phyloP scores from a whole-genome alignment of 2,888 invertebrate genomes.

The Atethmia centrago region DNA sequence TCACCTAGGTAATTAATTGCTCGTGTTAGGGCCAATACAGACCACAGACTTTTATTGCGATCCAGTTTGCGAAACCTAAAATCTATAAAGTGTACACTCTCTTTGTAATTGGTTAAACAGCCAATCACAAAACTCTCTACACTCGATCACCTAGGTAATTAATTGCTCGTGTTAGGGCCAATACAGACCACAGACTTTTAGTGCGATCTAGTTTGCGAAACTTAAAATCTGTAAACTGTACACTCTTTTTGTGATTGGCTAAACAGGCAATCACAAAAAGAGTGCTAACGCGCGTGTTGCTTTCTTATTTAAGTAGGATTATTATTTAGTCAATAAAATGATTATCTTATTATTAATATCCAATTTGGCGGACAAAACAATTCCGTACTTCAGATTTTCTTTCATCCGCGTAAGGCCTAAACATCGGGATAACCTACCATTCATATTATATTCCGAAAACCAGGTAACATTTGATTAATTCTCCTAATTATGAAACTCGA shows the following conservation, averaged over 20 bases:
- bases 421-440: slow-evolving; percentile 11
- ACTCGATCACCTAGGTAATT: too few species aligned
- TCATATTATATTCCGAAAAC: slow-evolving; percentile 5
- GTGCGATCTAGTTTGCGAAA: too few species aligned
- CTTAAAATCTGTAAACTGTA: too few species aligned
- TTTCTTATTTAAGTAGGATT: not conserved
- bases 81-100: not conserved
- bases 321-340: not conserved
- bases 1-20: slow-evolving; percentile 60
- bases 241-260: too few species aligned
- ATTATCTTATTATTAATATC: not conserved
- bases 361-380: not conserved
- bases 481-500: not conserved
- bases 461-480: not conserved
- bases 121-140: too few species aligned
- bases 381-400: not conserved
- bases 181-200: too few species aligned
- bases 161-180: too few species aligned
- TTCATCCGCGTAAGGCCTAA: not conserved
- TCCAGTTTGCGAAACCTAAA: not conserved
- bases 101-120: not conserved
- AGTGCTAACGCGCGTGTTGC: too few species aligned
- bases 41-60: not conserved
- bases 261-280: too few species aligned
- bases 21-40: slow-evolving; percentile 18